These are phyloP conservation scores for Sebastes nivosus DNA, from an alignment of 2,797 vertebrate genomes.

Conservation along the genomic window DNA sequence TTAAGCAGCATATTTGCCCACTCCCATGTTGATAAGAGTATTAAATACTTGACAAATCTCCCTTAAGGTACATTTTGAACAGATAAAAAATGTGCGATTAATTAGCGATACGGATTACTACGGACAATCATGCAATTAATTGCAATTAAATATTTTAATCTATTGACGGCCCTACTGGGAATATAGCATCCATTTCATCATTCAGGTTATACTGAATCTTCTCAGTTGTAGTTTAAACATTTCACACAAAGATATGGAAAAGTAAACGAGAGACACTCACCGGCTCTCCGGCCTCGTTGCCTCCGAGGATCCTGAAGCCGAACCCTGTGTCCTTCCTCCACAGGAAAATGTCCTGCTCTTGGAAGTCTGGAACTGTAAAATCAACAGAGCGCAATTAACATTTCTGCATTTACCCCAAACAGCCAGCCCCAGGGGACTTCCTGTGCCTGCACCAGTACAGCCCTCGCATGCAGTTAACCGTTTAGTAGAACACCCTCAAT, in stretches of 20 bases:
- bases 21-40: too few species aligned
- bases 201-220: background rate
- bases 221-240: background rate
- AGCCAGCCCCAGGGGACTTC: background rate
- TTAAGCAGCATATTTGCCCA: too few species aligned
- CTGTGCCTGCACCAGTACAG: background rate
- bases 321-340: constrained; percentile 99
- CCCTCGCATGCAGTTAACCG: background rate
- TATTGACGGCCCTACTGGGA: background rate
- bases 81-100: too few species aligned
- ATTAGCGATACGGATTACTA: too few species aligned
- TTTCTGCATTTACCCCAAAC: background rate
- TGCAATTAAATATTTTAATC: too few species aligned
- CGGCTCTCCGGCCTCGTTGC: constrained; percentile 97
- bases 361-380: constrained; percentile 95
- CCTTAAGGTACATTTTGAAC: too few species aligned
- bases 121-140: too few species aligned
- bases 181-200: background rate
- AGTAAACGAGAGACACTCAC: constrained; percentile 80
- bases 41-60: too few species aligned
- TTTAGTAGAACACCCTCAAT: background rate
- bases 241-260: constrained; percentile 5
- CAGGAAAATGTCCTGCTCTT: constrained; percentile 99
- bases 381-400: constrained; percentile 30
- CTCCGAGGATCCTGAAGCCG: constrained; percentile 98